Percentiles rank a stretch among this genome's conserved stretches.
Evolutionary conservation across 2,797 vertebrate species (phyloP).

Genomic region (Tolypeutes matacus): DNA sequence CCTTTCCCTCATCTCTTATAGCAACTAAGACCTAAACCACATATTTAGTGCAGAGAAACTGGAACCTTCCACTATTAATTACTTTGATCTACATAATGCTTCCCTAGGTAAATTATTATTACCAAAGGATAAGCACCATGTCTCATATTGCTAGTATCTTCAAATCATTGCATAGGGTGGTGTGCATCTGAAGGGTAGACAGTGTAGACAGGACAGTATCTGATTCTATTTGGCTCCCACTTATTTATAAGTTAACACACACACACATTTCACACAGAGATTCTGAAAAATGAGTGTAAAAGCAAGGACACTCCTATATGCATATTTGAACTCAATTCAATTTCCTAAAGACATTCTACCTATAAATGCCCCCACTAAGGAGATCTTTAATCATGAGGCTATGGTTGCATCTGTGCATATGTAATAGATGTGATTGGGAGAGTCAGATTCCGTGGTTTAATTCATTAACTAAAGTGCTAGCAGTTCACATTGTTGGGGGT

Average conservation of each 20-base stretch:
- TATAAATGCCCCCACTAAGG: background rate
- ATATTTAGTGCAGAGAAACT: background rate
- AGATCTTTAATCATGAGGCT: background rate
- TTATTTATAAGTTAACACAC: background rate
- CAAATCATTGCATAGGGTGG: background rate
- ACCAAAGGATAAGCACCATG: background rate
- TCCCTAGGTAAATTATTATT: background rate
- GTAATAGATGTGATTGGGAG: background rate
- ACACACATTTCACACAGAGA: background rate
- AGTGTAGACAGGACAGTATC: background rate
- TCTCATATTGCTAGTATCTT: background rate
- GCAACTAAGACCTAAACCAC: background rate
- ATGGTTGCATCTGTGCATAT: background rate
- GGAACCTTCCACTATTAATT: background rate
- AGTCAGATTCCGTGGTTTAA: background rate
- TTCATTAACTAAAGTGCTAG: background rate
- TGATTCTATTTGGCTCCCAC: background rate
- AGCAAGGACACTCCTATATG: background rate
- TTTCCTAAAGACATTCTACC: background rate
- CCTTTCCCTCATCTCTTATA: background rate
- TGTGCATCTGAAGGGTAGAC: background rate
- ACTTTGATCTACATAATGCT: background rate
- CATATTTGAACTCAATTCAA: background rate
- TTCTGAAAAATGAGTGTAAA: background rate
- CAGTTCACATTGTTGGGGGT: background rate